These are phyloP conservation scores for Channa striata DNA, from an alignment of 2,797 vertebrate genomes.

Conservation along the genomic window DNA sequence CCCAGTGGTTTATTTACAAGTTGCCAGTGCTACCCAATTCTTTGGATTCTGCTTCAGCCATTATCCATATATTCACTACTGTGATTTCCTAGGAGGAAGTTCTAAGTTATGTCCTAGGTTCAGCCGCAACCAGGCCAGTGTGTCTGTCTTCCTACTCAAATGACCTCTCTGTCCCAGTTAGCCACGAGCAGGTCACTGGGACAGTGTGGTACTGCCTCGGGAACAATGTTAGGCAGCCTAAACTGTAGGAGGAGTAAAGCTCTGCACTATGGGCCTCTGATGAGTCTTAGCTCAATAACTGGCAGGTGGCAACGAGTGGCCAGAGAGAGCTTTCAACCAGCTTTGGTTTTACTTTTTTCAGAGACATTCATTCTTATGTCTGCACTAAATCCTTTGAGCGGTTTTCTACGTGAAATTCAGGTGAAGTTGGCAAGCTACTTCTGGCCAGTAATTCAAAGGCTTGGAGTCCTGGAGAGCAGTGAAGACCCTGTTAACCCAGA, in stretches of 20 bases:
- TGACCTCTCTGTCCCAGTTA: slow-evolving; percentile 42
- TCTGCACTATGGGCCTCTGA: slow-evolving; percentile 12
- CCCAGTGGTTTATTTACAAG: no score
- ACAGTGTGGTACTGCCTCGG: slow-evolving; percentile 33
- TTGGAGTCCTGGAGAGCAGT: slow-evolving; percentile 4
- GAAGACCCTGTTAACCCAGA: slow-evolving; percentile 39
- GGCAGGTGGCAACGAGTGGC: slow-evolving; percentile 14
- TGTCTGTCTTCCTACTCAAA: slow-evolving; percentile 30
- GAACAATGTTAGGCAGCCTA: slow-evolving; percentile 1
- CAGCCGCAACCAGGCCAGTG: slow-evolving; percentile 27
- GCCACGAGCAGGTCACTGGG: slow-evolving; percentile 28
- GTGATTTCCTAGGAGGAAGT: not conserved
- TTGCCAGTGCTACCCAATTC: no score
- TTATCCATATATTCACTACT: not conserved
- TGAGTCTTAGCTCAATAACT: slow-evolving; percentile 3
- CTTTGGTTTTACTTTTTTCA: slow-evolving; percentile 6
- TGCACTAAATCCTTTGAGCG: not conserved
- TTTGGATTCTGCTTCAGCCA: not conserved
- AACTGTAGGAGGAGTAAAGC: slow-evolving; percentile 1
- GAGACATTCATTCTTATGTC: not conserved
- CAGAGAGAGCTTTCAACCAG: slow-evolving; percentile 2
- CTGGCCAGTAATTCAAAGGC: slow-evolving; percentile 13
- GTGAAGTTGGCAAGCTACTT: not conserved
- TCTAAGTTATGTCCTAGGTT: not conserved
- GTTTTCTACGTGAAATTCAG: slow-evolving; percentile 4